These are phyloP conservation scores for Antheraea pernyi DNA, from an alignment of 1,140 invertebrate genomes.

Conservation along the genomic window DNA sequence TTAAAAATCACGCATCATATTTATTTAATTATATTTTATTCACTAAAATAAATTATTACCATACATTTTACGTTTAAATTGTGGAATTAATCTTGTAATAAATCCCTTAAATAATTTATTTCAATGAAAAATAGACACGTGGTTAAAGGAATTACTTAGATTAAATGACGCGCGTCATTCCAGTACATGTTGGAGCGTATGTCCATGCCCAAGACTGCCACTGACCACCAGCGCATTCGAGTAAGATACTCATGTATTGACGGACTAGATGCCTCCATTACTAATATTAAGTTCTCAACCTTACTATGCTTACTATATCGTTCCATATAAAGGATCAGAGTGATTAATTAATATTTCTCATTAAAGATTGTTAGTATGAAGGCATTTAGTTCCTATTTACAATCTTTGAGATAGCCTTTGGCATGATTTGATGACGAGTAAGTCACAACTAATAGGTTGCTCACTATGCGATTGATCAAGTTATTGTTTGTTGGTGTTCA, in stretches of 20 bases:
- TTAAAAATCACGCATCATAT: neutral
- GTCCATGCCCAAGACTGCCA: conserved; percentile 90
- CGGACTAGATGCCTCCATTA: conserved; percentile 60
- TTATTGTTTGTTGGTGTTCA: conserved; percentile 70
- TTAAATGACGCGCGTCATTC: conserved; percentile 76
- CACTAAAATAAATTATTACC: neutral
- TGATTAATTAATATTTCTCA: conserved; percentile 9
- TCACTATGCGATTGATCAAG: conserved; percentile 36
- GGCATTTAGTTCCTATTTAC: conserved; percentile 52
- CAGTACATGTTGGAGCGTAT: conserved; percentile 94
- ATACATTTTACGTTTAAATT: too few species aligned
- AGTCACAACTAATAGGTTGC: conserved; percentile 53
- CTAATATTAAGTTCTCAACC: neutral
- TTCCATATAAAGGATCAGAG: too few species aligned
- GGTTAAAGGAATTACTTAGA: conserved; percentile 17
- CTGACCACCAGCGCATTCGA: conserved; percentile 93
- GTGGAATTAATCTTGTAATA: too few species aligned
- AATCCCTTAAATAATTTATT: neutral
- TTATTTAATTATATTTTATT: neutral
- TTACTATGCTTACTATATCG: too few species aligned
- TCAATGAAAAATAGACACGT: neutral
- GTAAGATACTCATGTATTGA: conserved; percentile 84
- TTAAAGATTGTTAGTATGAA: conserved; percentile 38
- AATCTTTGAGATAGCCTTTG: conserved; percentile 37
- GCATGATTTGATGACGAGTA: conserved; percentile 52